Percentiles rank a stretch among this genome's conserved stretches.
Evolutionary conservation across 2,888 invertebrate genomes (phyloP).

Genomic region (Phyllotreta cruciferae): DNA sequence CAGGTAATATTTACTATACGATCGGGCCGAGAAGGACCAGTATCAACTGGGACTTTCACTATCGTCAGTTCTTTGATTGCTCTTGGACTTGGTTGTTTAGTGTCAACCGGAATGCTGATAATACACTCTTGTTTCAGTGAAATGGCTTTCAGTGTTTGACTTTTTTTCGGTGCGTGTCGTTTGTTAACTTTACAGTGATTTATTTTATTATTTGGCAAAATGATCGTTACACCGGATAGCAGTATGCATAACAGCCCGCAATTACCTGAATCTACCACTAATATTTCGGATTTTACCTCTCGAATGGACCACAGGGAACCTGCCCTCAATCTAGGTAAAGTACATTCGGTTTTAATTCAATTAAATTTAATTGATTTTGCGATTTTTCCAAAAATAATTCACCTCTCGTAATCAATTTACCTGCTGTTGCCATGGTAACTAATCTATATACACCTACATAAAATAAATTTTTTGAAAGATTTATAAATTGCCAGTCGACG

Average conservation of each 20-base stretch:
- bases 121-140: conserved; percentile 15
- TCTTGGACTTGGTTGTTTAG: conserved; percentile 47
- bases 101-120: conserved; percentile 42
- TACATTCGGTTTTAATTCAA: not conserved
- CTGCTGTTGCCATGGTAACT: not conserved
- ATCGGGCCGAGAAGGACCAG: conserved; percentile 55
- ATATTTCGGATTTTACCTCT: conserved; percentile 52
- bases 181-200: conserved; percentile 7
- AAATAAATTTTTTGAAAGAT: too few relatives aligned
- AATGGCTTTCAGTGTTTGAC: conserved; percentile 28
- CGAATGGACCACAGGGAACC: conserved; percentile 66
- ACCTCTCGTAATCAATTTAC: not conserved
- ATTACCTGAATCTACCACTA: conserved; percentile 62
- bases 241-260: conserved; percentile 61
- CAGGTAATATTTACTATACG: conserved; percentile 61
- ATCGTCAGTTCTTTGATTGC: conserved; percentile 58
- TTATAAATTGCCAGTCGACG: too few relatives aligned
- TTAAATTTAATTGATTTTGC: too few relatives aligned
- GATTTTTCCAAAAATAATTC: conserved; percentile 3
- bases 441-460: too few relatives aligned
- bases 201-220: conserved; percentile 48
- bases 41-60: conserved; percentile 62
- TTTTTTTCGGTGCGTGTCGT: conserved; percentile 19
- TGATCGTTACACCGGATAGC: conserved; percentile 75
- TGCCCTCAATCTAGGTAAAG: conserved; percentile 74